Conservation (phyloP, 2,113 vertebrate genomes). For the Ophiodon elongatus region DNA sequence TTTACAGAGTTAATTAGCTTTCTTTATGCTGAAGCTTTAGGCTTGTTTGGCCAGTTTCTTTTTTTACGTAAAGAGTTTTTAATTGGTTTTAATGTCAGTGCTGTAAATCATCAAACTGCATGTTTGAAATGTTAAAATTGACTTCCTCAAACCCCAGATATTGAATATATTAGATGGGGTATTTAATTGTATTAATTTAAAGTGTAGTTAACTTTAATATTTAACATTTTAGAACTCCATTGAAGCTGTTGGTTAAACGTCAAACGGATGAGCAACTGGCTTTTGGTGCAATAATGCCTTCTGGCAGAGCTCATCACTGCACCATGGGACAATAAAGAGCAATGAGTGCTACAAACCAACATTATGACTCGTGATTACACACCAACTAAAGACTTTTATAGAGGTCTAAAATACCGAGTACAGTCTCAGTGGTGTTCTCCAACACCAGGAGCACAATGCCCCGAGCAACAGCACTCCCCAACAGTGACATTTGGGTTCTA, state of each 20-base stretch:
- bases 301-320: slow-evolving; percentile 1
- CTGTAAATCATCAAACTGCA: not conserved
- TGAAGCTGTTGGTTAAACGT: slow-evolving; percentile 19
- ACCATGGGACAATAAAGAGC: not conserved
- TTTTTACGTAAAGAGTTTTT: not conserved
- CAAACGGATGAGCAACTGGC: not conserved
- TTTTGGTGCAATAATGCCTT: slow-evolving; percentile 3
- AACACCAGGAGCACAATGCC: not conserved
- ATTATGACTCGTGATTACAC: slow-evolving; percentile 1
- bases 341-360: not conserved
- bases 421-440: not conserved
- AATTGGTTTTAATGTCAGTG: not conserved
- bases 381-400: not conserved
- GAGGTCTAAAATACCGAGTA: not conserved
- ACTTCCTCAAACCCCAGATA: not conserved
- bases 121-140: not conserved
- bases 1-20: not conserved
- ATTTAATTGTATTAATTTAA: not conserved
- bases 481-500: slow-evolving; percentile 27
- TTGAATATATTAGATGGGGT: not conserved
- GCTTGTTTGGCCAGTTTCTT: not conserved
- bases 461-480: slow-evolving; percentile 1
- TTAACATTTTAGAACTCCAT: not conserved
- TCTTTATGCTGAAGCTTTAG: too few relatives aligned
- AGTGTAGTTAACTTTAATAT: not conserved